phyloP scores from a whole-genome alignment of 23 tunicate species.

The Botrylloides violaceus region DNA sequence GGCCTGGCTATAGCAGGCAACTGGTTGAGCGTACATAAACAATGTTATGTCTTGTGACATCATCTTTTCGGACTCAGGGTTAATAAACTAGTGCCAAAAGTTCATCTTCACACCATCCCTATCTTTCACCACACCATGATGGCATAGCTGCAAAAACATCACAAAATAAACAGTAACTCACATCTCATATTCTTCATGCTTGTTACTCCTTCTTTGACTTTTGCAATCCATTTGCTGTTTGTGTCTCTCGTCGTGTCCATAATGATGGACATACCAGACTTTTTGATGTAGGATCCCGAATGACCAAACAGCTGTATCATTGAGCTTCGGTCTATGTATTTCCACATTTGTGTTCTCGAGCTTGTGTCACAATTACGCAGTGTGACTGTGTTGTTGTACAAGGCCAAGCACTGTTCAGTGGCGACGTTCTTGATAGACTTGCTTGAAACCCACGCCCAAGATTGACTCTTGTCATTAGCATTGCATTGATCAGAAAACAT shows the following conservation, averaged over 20 bases:
- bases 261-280: not conserved
- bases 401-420: slow-evolving; percentile 47
- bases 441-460: slow-evolving; percentile 68
- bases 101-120: too few relatives aligned
- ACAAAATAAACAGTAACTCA: too few relatives aligned
- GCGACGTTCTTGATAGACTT: slow-evolving; percentile 31
- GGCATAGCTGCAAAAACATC: too few relatives aligned
- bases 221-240: slow-evolving; percentile 57
- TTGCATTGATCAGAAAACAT: slow-evolving; percentile 19
- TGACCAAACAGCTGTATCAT: not conserved
- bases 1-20: too few relatives aligned
- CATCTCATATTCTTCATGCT: slow-evolving; percentile 57
- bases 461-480: slow-evolving; percentile 21
- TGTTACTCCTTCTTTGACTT: slow-evolving; percentile 48
- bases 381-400: slow-evolving; percentile 16
- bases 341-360: slow-evolving; percentile 9
- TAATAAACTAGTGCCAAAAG: too few relatives aligned
- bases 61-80: too few relatives aligned
- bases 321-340: slow-evolving; percentile 1
- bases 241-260: not conserved
- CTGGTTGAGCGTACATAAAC: too few relatives aligned
- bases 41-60: too few relatives aligned
- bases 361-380: slow-evolving; percentile 45
- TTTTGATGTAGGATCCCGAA: not conserved
- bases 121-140: too few relatives aligned